Evolutionary conservation across 2,888 invertebrate genomes (phyloP).

Genomic region (Hypomecis punctinalis): DNA sequence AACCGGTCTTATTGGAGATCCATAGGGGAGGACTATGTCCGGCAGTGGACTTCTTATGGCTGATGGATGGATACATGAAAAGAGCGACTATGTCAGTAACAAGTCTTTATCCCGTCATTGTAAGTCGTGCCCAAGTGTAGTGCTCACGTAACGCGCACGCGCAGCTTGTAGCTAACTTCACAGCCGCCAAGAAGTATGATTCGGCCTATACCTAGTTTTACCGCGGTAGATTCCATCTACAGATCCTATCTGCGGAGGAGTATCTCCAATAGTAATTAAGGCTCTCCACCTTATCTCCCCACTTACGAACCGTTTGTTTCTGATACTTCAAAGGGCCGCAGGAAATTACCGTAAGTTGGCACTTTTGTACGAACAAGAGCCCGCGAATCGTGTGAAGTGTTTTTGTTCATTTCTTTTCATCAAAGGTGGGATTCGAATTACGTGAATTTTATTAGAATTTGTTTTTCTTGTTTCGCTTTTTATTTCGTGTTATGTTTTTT

Average conservation of each 20-base stretch:
- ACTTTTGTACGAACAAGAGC: constrained; percentile 34
- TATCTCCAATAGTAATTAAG: constrained; percentile 55
- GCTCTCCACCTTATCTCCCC: constrained; percentile 45
- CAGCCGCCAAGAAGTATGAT: no score
- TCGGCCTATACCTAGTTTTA: not conserved
- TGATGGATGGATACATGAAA: no score
- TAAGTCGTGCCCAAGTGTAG: no score
- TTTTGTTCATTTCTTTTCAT: constrained; percentile 37
- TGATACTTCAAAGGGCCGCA: constrained; percentile 44
- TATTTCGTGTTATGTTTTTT: constrained; percentile 3
- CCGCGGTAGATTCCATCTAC: constrained; percentile 4
- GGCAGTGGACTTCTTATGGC: no score
- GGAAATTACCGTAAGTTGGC: constrained; percentile 35
- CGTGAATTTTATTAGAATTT: constrained; percentile 13
- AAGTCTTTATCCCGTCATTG: no score
- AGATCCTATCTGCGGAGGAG: constrained; percentile 25
- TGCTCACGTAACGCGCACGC: no score
- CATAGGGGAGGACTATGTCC: no score
- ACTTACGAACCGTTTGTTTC: constrained; percentile 44
- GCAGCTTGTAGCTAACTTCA: no score
- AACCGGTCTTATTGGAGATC: no score
- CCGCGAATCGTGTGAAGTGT: constrained; percentile 30
- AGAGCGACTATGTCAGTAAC: no score
- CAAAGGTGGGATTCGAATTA: constrained; percentile 28
- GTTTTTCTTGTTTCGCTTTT: constrained; percentile 5